Percentiles rank a stretch among this genome's conserved stretches.
These are phyloP conservation scores for Prorops nasuta DNA, from an alignment of 1,140 invertebrate genomes.

Conservation along the genomic window DNA sequence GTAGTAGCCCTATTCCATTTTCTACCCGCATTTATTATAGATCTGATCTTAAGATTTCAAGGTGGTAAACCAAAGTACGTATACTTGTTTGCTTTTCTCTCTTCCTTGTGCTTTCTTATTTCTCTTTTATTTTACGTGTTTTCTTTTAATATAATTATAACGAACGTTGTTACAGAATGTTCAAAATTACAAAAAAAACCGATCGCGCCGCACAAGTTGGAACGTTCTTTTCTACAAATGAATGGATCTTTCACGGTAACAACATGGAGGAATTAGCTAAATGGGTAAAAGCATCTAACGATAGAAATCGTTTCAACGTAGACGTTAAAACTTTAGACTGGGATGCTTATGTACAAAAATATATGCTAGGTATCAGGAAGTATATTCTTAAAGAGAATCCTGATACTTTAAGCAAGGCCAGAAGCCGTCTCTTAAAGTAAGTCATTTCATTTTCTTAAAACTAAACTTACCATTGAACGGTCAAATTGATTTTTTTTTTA, in stretches of 20 bases:
- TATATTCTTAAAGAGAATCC: constrained; percentile 76
- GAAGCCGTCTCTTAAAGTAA: constrained; percentile 67
- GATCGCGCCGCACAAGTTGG: constrained; percentile 74
- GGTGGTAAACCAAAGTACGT: constrained; percentile 82
- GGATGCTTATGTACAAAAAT: constrained; percentile 68
- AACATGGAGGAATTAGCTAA: constrained; percentile 70
- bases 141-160: background rate
- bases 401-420: constrained; percentile 64
- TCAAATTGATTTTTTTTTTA: constrained; percentile 3
- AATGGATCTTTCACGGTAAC: constrained; percentile 80
- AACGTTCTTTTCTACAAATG: constrained; percentile 83
- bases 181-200: constrained; percentile 79
- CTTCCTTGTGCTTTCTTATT: constrained; percentile 24
- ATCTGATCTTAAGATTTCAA: constrained; percentile 67
- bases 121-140: background rate
- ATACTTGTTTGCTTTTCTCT: too few species aligned
- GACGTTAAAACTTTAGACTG: constrained; percentile 65
- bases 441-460: too few species aligned
- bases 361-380: constrained; percentile 76
- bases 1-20: constrained; percentile 72
- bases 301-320: constrained; percentile 63
- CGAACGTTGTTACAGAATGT: constrained; percentile 70
- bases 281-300: constrained; percentile 60
- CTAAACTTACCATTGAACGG: constrained; percentile 1
- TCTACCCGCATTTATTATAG: constrained; percentile 77